Conservation (phyloP, 1,140 invertebrate genomes). For the Cataglyphis hispanica region DNA sequence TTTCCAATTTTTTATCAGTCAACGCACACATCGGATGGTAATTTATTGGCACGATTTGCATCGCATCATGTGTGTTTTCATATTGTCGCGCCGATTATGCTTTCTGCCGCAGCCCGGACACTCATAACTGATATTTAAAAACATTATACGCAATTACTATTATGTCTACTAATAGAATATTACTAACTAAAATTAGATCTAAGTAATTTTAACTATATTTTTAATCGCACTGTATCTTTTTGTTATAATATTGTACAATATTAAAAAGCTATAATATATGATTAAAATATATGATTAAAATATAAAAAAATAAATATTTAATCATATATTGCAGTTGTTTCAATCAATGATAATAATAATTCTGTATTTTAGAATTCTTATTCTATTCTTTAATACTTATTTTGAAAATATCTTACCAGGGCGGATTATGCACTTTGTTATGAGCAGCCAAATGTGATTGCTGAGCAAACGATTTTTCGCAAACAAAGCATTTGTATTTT, state of each 20-base stretch:
- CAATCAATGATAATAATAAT: not conserved
- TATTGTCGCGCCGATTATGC: constrained; percentile 81
- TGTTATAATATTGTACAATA: too few species aligned
- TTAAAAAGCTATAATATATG: too few species aligned
- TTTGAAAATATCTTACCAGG: constrained; percentile 67
- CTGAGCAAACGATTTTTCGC: constrained; percentile 77
- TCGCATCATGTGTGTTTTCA: constrained; percentile 79
- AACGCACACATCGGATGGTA: not conserved
- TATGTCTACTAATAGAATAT: not conserved
- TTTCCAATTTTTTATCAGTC: too few species aligned
- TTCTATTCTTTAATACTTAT: not conserved
- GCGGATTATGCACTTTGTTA: constrained; percentile 78
- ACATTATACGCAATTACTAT: not conserved
- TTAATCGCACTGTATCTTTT: not conserved
- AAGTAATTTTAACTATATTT: not conserved
- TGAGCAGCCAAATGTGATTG: constrained; percentile 80
- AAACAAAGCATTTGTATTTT: constrained; percentile 78
- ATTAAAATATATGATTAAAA: too few species aligned
- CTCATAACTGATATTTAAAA: not conserved
- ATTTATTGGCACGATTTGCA: constrained; percentile 63
- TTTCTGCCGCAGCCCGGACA: constrained; percentile 77
- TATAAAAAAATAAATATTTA: too few species aligned
- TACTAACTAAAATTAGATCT: too few species aligned
- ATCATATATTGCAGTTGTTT: not conserved
- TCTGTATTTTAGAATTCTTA: not conserved